These are phyloP conservation scores for Brachionus paranguensis DNA, from an alignment of 1,140 invertebrate genomes.

Conservation along the genomic window DNA sequence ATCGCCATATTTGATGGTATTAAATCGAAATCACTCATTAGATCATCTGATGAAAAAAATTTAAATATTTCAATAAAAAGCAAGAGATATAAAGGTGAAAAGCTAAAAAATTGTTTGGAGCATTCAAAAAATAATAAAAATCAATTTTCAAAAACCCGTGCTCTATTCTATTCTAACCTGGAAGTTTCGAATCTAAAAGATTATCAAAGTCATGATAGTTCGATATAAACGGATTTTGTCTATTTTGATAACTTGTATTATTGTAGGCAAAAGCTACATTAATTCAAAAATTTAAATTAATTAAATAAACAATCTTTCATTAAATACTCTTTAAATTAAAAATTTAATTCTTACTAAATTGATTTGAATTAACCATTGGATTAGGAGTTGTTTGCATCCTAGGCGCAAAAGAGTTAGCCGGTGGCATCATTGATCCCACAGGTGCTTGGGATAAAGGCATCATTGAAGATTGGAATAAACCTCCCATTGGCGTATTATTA, in stretches of 20 bases:
- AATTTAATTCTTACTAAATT: slow-evolving; percentile 2
- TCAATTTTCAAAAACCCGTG: not conserved
- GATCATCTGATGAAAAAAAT: slow-evolving; percentile 6
- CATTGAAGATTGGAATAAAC: not conserved
- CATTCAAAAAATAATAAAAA: not conserved
- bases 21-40: not conserved
- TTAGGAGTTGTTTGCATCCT: not conserved
- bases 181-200: slow-evolving; percentile 4
- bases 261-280: not conserved
- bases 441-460: not conserved
- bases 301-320: not conserved
- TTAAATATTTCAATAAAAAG: not conserved
- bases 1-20: not conserved
- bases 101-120: not conserved
- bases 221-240: not conserved
- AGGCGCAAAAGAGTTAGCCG: not conserved
- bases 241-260: not conserved
- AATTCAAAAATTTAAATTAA: not conserved
- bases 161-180: not conserved
- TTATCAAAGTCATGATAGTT: slow-evolving; percentile 14
- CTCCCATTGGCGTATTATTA: not conserved
- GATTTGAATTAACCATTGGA: slow-evolving; percentile 1
- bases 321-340: not conserved
- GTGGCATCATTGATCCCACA: not conserved
- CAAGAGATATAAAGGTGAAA: not conserved